A percentile compares a stretch with the other conserved stretches of the same genome.
These are phyloP conservation scores for Pteruthius melanotis DNA, from an alignment of 2,113 vertebrate species.

Conservation along the genomic window DNA sequence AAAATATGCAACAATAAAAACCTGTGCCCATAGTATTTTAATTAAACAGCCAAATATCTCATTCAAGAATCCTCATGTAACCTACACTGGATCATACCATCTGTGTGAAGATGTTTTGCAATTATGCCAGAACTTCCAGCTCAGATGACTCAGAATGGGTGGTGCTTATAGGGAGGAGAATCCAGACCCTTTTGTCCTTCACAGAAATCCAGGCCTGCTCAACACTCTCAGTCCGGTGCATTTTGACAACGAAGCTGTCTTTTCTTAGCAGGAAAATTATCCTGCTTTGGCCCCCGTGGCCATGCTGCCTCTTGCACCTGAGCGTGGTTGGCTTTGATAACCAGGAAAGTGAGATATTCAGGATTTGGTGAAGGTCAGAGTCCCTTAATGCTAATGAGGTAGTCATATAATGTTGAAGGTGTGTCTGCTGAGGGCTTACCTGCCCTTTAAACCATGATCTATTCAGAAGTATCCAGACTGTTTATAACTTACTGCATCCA, in stretches of 20 bases:
- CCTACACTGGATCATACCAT: neutral
- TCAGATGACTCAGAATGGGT: slow-evolving; percentile 37
- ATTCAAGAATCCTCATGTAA: neutral
- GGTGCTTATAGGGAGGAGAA: neutral
- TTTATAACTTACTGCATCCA: neutral
- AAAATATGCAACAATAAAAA: neutral
- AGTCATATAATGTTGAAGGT: neutral
- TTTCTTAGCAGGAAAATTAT: neutral
- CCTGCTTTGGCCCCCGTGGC: neutral
- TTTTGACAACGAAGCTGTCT: neutral
- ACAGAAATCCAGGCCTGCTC: neutral
- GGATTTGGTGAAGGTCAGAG: neutral
- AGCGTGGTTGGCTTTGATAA: neutral
- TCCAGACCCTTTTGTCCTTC: neutral
- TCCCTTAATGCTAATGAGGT: neutral
- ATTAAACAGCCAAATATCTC: neutral
- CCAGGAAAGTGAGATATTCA: neutral
- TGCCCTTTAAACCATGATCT: neutral
- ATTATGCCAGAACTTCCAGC: neutral
- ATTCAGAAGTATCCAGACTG: neutral
- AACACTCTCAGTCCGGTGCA: fast-evolving
- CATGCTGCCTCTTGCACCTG: neutral
- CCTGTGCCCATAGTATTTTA: neutral
- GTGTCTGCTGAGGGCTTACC: neutral
- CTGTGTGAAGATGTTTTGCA: slow-evolving; percentile 1